Evolutionary conservation across 2,888 invertebrate genomes (phyloP).

Genomic region (Drosophila paranaensis): DNA sequence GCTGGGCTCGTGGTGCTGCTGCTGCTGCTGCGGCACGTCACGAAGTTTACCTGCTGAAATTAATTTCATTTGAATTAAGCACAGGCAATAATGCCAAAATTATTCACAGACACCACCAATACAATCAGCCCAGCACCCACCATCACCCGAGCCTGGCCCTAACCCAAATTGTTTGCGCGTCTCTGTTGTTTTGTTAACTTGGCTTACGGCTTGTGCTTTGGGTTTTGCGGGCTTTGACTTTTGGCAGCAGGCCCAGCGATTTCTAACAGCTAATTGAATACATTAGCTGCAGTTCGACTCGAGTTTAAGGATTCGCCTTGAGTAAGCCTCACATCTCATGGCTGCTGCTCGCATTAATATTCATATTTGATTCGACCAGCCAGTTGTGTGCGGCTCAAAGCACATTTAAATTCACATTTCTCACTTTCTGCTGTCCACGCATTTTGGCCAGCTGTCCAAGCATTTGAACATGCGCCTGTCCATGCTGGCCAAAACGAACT

Average conservation of each 20-base stretch:
- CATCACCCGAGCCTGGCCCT: not conserved
- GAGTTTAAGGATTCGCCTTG: constrained; percentile 1
- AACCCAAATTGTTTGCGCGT: constrained; percentile 62
- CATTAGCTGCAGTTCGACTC: constrained; percentile 70
- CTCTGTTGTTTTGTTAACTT: constrained; percentile 53
- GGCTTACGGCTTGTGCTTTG: constrained; percentile 38
- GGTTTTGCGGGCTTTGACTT: constrained; percentile 29
- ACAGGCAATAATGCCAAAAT: constrained; percentile 78
- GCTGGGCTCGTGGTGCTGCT: constrained; percentile 38
- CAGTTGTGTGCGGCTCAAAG: not conserved
- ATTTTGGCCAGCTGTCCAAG: constrained; percentile 76
- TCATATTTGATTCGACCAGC: constrained; percentile 46
- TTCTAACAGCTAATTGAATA: constrained; percentile 75
- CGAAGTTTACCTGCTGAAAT: constrained; percentile 76
- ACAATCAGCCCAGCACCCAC: constrained; percentile 40
- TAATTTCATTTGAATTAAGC: constrained; percentile 80
- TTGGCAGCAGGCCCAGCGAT: constrained; percentile 30
- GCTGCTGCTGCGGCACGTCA: constrained; percentile 53
- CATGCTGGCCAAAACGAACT: constrained; percentile 33
- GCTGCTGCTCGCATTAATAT: constrained; percentile 36
- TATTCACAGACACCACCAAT: constrained; percentile 77
- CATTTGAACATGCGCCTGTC: constrained; percentile 52
- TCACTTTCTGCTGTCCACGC: constrained; percentile 63
- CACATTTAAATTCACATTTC: constrained; percentile 29
- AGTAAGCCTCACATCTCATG: not conserved